These are phyloP conservation scores for Hermatobates lingyangjiaoensis DNA, from an alignment of 1,140 invertebrate species.

Conservation along the genomic window DNA sequence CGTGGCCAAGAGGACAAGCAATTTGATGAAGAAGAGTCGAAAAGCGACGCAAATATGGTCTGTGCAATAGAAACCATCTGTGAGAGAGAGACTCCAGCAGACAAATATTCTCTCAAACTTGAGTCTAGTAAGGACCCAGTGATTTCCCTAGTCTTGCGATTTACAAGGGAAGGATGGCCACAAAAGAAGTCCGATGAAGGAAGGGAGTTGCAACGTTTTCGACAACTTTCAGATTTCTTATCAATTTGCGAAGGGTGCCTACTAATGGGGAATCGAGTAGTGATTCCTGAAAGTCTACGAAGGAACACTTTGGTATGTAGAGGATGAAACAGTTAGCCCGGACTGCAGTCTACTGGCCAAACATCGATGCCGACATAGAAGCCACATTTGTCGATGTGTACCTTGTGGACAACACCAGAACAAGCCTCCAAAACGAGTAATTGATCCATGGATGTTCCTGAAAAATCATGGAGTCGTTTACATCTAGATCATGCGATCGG, in stretches of 20 bases:
- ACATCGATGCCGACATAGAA: not conserved
- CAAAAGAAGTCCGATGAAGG: not conserved
- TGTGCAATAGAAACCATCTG: too few relatives aligned
- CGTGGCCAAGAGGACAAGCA: not conserved
- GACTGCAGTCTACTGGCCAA: not conserved
- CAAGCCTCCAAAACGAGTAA: not conserved
- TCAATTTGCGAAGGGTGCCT: not conserved
- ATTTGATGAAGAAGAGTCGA: not conserved
- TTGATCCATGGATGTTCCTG: not conserved
- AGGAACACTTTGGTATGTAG: not conserved
- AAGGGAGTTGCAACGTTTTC: not conserved
- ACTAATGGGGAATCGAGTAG: not conserved
- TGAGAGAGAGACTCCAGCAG: not conserved
- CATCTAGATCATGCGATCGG: not conserved
- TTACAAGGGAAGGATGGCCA: not conserved
- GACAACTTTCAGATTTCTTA: not conserved
- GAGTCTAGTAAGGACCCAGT: not conserved
- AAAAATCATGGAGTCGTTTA: not conserved
- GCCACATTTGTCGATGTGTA: not conserved
- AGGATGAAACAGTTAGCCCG: not conserved
- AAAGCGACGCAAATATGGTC: not conserved
- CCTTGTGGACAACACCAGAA: not conserved
- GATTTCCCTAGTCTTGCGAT: not conserved
- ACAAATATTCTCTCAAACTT: not conserved
- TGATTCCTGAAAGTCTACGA: not conserved